phyloP scores from a whole-genome alignment of 2,888 invertebrate genomes.

The Stictocephala bisonia region DNA sequence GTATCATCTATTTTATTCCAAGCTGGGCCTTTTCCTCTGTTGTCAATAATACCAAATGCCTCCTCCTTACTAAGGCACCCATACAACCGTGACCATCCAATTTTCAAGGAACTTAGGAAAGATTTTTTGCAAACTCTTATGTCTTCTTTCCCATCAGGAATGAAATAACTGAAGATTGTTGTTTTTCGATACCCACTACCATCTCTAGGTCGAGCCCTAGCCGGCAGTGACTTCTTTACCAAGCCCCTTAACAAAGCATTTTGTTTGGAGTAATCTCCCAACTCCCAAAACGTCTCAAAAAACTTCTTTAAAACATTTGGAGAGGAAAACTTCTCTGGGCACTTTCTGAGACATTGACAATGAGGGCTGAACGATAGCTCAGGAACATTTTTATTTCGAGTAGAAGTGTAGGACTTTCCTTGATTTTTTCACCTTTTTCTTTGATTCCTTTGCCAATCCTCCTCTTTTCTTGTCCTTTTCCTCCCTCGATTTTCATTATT shows the following conservation, averaged over 20 bases:
- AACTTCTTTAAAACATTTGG: not conserved
- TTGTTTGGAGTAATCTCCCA: conserved; percentile 33
- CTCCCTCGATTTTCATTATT: conserved; percentile 10
- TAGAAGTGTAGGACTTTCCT: conserved; percentile 9
- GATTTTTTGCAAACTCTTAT: conserved; percentile 11
- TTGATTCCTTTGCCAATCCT: conserved; percentile 11
- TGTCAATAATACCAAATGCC: not conserved
- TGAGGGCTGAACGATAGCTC: not conserved
- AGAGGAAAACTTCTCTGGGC: conserved; percentile 5
- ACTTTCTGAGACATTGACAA: conserved; percentile 4
- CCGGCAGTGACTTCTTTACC: not conserved
- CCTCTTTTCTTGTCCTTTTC: conserved; percentile 3
- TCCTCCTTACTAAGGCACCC: not conserved
- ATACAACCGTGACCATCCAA: conserved; percentile 12
- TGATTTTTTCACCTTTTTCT: not conserved
- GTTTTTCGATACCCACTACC: not conserved
- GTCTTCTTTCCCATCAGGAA: conserved; percentile 24
- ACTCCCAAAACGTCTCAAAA: conserved; percentile 21
- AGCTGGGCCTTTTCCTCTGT: not conserved
- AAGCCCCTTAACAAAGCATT: conserved; percentile 10
- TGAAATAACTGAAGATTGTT: not conserved
- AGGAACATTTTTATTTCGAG: conserved; percentile 10
- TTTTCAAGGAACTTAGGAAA: conserved; percentile 9
- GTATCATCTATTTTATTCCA: conserved; percentile 13
- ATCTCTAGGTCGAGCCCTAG: conserved; percentile 27